Evolutionary conservation across 2,888 invertebrate genomes (phyloP).

Genomic region (Trichogramma evanescens): DNA sequence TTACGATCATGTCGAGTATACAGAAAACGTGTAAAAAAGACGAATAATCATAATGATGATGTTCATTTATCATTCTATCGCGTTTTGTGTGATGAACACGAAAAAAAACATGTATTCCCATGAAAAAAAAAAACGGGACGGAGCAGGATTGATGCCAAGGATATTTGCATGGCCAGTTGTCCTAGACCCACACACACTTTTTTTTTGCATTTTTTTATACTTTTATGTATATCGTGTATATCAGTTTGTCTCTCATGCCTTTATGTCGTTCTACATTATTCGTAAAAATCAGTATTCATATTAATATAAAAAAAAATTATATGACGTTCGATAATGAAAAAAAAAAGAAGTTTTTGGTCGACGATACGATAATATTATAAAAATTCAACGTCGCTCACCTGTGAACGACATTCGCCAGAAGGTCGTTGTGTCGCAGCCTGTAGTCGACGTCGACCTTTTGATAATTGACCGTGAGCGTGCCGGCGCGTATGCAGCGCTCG

Average conservation of each 20-base stretch:
- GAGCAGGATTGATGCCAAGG: not conserved
- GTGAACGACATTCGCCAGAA: constrained; percentile 88
- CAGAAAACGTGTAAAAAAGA: no score
- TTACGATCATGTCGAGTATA: no score
- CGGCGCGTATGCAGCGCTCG: constrained; percentile 83
- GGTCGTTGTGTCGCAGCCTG: constrained; percentile 85
- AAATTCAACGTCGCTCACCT: constrained; percentile 56
- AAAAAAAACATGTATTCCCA: not conserved
- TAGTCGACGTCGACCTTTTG: constrained; percentile 87
- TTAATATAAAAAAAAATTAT: not conserved
- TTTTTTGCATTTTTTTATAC: no score
- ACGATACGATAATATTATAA: no score
- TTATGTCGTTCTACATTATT: constrained; percentile 11
- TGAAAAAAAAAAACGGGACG: not conserved
- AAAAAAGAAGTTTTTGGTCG: no score
- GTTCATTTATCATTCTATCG: no score
- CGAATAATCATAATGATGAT: no score
- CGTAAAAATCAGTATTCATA: not conserved
- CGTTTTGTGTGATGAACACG: not conserved
- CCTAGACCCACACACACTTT: no score
- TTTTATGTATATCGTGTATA: no score
- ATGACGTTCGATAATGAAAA: no score
- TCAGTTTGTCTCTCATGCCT: constrained; percentile 22
- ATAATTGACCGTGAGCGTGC: constrained; percentile 89
- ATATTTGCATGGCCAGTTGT: no score